Evolutionary conservation across 1,140 invertebrate species (phyloP), one percentile per base, ranked within the genome.

Genomic region (Ips typographus): DNA sequence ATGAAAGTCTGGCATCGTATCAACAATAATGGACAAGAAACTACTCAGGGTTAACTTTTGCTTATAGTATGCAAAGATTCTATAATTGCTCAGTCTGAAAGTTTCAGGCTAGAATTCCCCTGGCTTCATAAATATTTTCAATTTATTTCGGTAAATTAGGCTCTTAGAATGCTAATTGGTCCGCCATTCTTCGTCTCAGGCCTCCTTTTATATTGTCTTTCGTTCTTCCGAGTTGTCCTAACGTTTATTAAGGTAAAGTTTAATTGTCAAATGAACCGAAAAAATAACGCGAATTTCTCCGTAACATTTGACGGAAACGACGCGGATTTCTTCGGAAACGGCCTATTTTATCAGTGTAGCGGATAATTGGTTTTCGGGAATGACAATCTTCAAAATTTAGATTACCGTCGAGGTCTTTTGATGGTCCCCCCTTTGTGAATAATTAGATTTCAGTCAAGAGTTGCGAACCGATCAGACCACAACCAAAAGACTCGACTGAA

Each of bases 71-170:
- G 42, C 55, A 44, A 59, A 58, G 64, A 53, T 65, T 65, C 3
- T 57, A 57, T 65, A 57, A 56, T 57, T 65, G 42, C 41, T 22
- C 22, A 22, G 22, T 22, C 64, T n/a, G 58, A 65, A 67, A 67
- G 41, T 67, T 58, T 22, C 22, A 49, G 59, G 44, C 47, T 56
- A 56, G 53, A 65, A 36, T 51, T 58, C 55, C 55, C 55, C 4
- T 40, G 40, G 22, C 43, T 58, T 58, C 65, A 67, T 67, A 67
- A 67, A 67, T 67, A 67, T 67, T 67, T 67, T 67, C 65, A 67
- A 67, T 67, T 67, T 67, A 67, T 67, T 67, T 59, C 65, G 43
- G 43, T 59, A 64, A 70, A 70, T 70, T 70, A 70, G 61, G 47
- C 68, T 60, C 53, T 70, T 57, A 64, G 68, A 59, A 70, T 70